phyloP scores from a whole-genome alignment of 2,888 invertebrate genomes.

The Xestoiulus laeticollis region DNA sequence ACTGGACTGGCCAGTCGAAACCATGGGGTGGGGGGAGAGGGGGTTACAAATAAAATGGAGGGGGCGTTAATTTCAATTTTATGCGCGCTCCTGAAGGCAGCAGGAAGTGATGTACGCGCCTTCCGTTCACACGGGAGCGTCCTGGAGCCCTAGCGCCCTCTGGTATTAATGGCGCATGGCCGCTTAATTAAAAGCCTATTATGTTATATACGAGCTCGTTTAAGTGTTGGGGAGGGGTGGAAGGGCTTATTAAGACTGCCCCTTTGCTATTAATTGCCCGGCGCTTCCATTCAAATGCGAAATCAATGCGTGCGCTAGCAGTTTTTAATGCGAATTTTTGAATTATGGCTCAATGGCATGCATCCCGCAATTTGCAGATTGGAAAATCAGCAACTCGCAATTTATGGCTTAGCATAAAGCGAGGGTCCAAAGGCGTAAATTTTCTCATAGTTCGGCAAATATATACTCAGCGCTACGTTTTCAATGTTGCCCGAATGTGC shows the following conservation, averaged over 20 bases:
- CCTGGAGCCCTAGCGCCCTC: constrained; percentile 1
- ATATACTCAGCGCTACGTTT: neutral
- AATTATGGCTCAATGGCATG: constrained; percentile 1
- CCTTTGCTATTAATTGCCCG: constrained; percentile 3
- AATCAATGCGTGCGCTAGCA: constrained; percentile 1
- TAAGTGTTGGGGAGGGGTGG: constrained; percentile 35
- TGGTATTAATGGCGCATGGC: constrained; percentile 41
- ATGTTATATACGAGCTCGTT: constrained; percentile 30
- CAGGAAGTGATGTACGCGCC: constrained; percentile 20
- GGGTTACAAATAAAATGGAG: neutral
- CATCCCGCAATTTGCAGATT: neutral
- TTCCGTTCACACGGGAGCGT: constrained; percentile 31
- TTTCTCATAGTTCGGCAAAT: neutral
- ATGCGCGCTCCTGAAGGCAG: neutral
- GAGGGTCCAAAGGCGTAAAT: neutral
- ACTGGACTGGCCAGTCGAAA: neutral
- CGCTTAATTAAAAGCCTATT: constrained; percentile 38
- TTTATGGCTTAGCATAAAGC: constrained; percentile 15
- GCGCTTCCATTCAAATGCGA: constrained; percentile 3
- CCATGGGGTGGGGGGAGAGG: neutral
- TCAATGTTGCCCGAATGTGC: neutral
- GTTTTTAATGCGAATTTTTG: constrained; percentile 12
- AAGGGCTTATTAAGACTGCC: constrained; percentile 3
- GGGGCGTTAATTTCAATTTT: constrained; percentile 23
- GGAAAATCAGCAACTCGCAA: constrained; percentile 10